Percentiles rank a stretch among this genome's conserved stretches.
Conservation (phyloP, 2,113 vertebrate genomes). For the Albula goreensis region DNA sequence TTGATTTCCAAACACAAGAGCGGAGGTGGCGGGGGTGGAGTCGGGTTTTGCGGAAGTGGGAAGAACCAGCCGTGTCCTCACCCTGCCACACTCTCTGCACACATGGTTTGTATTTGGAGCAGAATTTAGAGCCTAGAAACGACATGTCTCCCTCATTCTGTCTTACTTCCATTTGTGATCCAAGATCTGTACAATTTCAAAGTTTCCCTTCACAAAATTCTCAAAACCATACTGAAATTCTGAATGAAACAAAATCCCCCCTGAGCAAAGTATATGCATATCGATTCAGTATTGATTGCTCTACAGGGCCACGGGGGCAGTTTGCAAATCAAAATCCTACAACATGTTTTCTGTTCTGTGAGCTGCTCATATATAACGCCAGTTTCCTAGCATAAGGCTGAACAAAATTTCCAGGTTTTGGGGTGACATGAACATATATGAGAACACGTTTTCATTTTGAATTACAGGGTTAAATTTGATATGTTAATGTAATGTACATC, state of each 20-base stretch:
- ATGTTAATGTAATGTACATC: too few species aligned
- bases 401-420: background rate
- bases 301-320: background rate
- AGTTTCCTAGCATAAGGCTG: background rate
- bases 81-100: background rate
- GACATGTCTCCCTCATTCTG: background rate
- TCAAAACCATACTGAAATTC: background rate
- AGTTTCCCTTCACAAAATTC: background rate
- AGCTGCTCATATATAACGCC: too few species aligned
- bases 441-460: too few species aligned
- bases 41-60: background rate
- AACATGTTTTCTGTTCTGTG: background rate
- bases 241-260: background rate
- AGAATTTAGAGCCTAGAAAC: background rate
- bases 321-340: background rate
- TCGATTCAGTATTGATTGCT: background rate
- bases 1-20: background rate
- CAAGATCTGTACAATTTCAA: background rate
- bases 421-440: background rate
- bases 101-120: conserved; percentile 12
- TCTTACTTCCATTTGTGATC: background rate
- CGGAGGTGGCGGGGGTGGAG: background rate
- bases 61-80: background rate
- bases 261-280: background rate
- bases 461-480: too few species aligned